A percentile compares a stretch with the other conserved stretches of the same genome.
Conservation (phyloP, 2,888 invertebrate species). For the Podotricha telesiphe region DNA sequence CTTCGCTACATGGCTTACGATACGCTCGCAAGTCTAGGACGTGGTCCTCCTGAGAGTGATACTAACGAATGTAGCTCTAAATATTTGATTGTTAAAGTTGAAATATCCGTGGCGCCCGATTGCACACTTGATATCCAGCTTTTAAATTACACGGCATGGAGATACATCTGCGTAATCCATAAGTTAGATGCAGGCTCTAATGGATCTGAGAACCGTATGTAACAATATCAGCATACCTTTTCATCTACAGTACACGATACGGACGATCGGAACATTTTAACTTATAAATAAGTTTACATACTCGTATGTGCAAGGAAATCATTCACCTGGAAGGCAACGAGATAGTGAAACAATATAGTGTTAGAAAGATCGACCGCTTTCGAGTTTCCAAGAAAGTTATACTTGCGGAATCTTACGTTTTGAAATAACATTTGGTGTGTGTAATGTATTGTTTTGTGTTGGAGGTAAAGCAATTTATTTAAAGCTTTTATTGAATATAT, state of each 20-base stretch:
- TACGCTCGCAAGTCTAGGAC: conserved; percentile 73
- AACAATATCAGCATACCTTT: conserved; percentile 39
- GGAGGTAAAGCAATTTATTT: conserved; percentile 44
- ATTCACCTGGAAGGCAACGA: conserved; percentile 69
- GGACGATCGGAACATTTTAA: conserved; percentile 40
- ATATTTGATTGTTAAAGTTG: conserved; percentile 78
- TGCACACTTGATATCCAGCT: conserved; percentile 62
- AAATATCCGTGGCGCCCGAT: conserved; percentile 65
- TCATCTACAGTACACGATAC: conserved; percentile 38
- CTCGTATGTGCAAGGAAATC: conserved; percentile 42
- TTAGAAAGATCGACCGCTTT: conserved; percentile 62
- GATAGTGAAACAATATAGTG: conserved; percentile 70
- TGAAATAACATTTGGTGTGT: conserved; percentile 44
- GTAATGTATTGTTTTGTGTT: conserved; percentile 51
- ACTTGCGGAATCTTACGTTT: conserved; percentile 55
- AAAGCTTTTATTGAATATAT: conserved; percentile 51
- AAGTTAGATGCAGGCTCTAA: conserved; percentile 62
- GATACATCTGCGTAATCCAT: conserved; percentile 70
- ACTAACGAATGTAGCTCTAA: conserved; percentile 79
- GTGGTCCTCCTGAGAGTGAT: conserved; percentile 71
- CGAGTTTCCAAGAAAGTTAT: conserved; percentile 65
- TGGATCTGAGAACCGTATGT: conserved; percentile 50
- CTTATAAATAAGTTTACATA: conserved; percentile 42
- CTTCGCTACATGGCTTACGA: conserved; percentile 54
- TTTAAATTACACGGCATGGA: conserved; percentile 61